A percentile compares a stretch with the other conserved stretches of the same genome.
These are phyloP conservation scores for Sakesphorus luctuosus DNA, from an alignment of 2,113 vertebrate genomes.

Conservation along the genomic window DNA sequence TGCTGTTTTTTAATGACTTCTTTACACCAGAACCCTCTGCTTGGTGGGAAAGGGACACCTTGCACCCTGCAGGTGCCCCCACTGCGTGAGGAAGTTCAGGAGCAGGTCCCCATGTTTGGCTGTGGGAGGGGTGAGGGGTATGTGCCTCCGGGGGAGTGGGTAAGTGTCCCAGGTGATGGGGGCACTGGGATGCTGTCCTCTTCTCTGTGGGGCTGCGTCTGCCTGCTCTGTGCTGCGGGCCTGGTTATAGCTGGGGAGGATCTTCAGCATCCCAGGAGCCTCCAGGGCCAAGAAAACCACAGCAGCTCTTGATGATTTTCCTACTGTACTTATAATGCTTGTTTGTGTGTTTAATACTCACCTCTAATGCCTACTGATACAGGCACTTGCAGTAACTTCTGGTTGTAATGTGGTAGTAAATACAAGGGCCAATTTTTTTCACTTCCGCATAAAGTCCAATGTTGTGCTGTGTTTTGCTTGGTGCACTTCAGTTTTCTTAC, in stretches of 20 bases:
- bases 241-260: fast-evolving
- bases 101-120: neutral
- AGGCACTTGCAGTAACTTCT: fast-evolving
- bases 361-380: neutral
- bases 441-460: fast-evolving
- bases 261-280: fast-evolving
- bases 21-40: fast-evolving
- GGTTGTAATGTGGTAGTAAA: neutral
- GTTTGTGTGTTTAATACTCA: neutral
- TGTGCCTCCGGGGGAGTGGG: fast-evolving
- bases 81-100: neutral
- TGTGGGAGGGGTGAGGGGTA: fast-evolving
- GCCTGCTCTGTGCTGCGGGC: neutral
- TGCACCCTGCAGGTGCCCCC: fast-evolving
- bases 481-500: neutral
- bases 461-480: neutral
- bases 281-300: fast-evolving
- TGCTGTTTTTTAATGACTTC: neutral
- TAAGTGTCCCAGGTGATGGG: fast-evolving
- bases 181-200: fast-evolving
- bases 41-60: fast-evolving
- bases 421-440: neutral
- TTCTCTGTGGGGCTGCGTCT: neutral
- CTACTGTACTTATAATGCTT: neutral
- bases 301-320: neutral